phyloP scores from a whole-genome alignment of 2,113 vertebrate species.

The Ginglymostoma cirratum region DNA sequence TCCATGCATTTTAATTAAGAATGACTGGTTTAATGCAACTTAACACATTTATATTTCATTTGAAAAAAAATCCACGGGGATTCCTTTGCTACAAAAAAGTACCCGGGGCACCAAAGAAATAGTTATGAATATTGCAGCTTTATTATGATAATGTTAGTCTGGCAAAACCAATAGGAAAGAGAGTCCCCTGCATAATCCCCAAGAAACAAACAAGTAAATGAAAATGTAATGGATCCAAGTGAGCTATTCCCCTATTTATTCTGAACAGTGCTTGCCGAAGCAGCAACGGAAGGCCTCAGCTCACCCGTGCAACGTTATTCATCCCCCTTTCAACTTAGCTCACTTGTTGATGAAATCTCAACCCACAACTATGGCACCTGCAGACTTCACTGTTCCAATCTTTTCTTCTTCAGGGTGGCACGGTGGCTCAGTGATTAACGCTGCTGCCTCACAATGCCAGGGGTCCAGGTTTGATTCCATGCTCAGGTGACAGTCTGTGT shows the following conservation, averaged over 20 bases:
- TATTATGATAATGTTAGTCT: background rate
- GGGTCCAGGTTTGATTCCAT: too few relatives aligned
- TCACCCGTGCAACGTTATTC: background rate
- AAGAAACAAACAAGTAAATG: background rate
- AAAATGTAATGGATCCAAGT: background rate
- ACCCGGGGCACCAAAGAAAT: background rate
- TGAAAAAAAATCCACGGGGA: background rate
- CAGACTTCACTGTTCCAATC: too few relatives aligned
- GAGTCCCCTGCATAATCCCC: background rate
- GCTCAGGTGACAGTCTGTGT: too few relatives aligned
- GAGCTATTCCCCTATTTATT: background rate
- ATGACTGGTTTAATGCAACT: conserved; percentile 10
- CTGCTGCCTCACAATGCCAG: too few relatives aligned
- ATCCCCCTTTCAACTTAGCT: too few relatives aligned
- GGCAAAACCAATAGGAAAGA: background rate
- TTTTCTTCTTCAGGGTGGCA: too few relatives aligned
- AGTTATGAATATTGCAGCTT: conserved; percentile 16
- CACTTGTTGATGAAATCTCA: too few relatives aligned
- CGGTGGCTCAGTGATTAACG: too few relatives aligned
- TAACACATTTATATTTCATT: conserved; percentile 18
- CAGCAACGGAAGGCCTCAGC: background rate
- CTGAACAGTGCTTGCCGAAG: background rate
- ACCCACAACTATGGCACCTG: too few relatives aligned
- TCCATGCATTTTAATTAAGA: conserved; percentile 12
- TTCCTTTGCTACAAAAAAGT: background rate